A percentile compares a stretch with the other conserved stretches of the same genome.
Conservation (phyloP, 2,888 invertebrate species). For the Frankliniella fusca region DNA sequence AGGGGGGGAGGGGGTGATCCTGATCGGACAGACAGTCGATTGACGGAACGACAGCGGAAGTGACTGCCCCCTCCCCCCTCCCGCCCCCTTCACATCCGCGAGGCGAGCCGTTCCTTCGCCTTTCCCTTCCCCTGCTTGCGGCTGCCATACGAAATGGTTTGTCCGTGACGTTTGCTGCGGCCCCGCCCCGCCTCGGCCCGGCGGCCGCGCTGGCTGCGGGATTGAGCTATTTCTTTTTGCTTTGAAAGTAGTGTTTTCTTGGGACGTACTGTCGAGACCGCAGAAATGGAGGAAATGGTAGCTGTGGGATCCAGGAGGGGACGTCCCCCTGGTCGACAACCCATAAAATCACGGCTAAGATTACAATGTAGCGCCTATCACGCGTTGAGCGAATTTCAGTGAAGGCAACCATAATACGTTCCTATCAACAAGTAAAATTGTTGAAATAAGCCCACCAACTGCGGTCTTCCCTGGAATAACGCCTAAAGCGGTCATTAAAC, state of each 20-base stretch:
- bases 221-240: too few relatives aligned
- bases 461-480: too few relatives aligned
- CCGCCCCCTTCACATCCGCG: neutral
- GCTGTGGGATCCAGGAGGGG: too few relatives aligned
- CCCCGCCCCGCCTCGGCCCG: too few relatives aligned
- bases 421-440: neutral
- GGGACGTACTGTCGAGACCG: too few relatives aligned
- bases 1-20: too few relatives aligned
- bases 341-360: too few relatives aligned
- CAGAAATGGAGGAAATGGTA: too few relatives aligned
- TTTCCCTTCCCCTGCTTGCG: neutral
- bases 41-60: conserved; percentile 4
- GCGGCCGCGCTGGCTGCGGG: neutral
- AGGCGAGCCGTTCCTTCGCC: neutral
- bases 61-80: neutral
- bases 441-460: too few relatives aligned
- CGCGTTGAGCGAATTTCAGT: neutral
- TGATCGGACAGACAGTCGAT: neutral
- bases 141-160: conserved; percentile 9
- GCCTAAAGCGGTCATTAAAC: too few relatives aligned
- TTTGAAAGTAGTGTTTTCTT: too few relatives aligned
- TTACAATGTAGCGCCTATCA: neutral
- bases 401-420: neutral
- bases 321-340: too few relatives aligned
- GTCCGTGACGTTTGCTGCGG: neutral